phyloP scores from a whole-genome alignment of 2,888 invertebrate species.

The Caenorhabditis auriculariae region DNA sequence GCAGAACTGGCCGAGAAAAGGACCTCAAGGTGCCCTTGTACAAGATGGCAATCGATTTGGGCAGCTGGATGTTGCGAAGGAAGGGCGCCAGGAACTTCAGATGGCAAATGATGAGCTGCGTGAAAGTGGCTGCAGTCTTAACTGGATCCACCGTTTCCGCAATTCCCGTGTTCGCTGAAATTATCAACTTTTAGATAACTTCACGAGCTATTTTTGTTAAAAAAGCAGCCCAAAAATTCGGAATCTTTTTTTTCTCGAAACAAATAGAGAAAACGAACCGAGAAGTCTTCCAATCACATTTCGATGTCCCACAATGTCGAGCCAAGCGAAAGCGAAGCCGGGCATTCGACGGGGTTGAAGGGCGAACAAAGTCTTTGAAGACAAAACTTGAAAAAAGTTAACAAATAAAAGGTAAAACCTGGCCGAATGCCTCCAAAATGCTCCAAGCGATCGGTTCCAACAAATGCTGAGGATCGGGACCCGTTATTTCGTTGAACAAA shows the following conservation, averaged over 20 bases:
- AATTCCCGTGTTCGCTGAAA: constrained; percentile 27
- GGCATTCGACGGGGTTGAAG: constrained; percentile 88
- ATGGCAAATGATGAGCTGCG: constrained; percentile 88
- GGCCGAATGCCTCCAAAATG: constrained; percentile 74
- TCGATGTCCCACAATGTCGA: constrained; percentile 90
- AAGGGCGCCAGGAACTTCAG: constrained; percentile 96
- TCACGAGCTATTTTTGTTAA: neutral
- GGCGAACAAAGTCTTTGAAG: constrained; percentile 75
- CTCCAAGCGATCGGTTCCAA: constrained; percentile 91
- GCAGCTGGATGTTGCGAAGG: constrained; percentile 91
- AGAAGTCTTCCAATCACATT: constrained; percentile 48
- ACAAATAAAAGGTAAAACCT: constrained; percentile 28
- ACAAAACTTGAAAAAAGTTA: constrained; percentile 70
- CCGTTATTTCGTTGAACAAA: constrained; percentile 91
- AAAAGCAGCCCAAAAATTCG: neutral
- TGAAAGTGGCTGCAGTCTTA: constrained; percentile 74
- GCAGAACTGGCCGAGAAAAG: neutral
- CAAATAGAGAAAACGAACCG: neutral
- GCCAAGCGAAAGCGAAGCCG: constrained; percentile 96
- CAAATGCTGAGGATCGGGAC: constrained; percentile 68
- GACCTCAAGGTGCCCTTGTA: constrained; percentile 77
- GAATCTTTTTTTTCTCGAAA: neutral
- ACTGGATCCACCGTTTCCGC: constrained; percentile 30
- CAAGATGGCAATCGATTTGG: constrained; percentile 86
- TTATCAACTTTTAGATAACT: too few relatives aligned